These are phyloP conservation scores for Mobula birostris DNA, from an alignment of 2,113 vertebrate species.

Conservation along the genomic window DNA sequence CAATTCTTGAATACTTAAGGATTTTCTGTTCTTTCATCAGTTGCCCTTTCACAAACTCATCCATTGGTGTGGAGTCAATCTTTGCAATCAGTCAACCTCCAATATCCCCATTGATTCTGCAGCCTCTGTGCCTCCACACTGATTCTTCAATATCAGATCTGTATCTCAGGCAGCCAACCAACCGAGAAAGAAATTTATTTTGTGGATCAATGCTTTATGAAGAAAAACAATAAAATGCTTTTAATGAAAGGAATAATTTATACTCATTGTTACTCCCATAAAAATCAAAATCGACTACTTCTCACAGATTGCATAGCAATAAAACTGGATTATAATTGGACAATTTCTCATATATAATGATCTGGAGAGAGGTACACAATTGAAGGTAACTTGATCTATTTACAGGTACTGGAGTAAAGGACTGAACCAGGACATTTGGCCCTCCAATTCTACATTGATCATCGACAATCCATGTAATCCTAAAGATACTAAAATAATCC, in stretches of 20 bases:
- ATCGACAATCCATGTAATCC: too few species aligned
- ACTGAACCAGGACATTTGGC: too few species aligned
- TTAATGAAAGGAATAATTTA: background rate
- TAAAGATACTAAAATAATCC: too few species aligned
- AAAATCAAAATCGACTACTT: background rate
- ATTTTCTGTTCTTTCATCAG: background rate
- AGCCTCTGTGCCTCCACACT: background rate
- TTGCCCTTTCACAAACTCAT: background rate
- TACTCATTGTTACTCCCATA: background rate
- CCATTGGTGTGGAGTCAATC: background rate
- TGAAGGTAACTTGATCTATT: background rate
- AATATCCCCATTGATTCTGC: background rate
- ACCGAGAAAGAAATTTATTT: background rate
- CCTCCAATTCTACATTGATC: too few species aligned
- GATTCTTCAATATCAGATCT: background rate
- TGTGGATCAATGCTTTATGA: background rate
- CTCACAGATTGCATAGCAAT: background rate
- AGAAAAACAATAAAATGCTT: background rate
- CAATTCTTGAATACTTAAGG: background rate
- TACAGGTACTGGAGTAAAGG: too few species aligned
- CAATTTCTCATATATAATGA: background rate
- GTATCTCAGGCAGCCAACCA: background rate
- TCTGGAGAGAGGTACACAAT: background rate
- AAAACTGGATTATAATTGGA: background rate
- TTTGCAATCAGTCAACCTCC: background rate